Base-by-base conservation (phyloP, 1,140 invertebrate genomes). In the Ooceraea biroi region DNA sequence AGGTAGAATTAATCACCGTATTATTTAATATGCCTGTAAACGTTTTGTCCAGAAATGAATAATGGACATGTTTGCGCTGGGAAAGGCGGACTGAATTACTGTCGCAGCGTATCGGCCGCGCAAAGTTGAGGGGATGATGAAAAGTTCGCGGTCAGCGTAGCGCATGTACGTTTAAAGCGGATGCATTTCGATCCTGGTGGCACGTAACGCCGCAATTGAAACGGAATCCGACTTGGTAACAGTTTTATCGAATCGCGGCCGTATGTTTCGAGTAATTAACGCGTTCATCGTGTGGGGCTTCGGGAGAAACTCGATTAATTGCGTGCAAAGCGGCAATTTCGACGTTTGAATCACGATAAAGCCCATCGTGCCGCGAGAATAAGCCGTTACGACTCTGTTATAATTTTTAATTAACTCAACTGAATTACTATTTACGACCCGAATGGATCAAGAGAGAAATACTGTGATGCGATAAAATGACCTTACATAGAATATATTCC, bases 91-190 rank as follows among this genome's bases (percentile, higher is more conserved):
- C 44, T 80, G 25, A 69, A 80, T 80, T 65, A 44, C 44, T 69
- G 17, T 68, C 5, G 36, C 63, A 17, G 3, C 8, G 10, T 46
- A 69, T 68, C 68, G 68, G 50, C 30, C 11, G 4, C 19, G 48
- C n/a, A 10, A 52, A 46, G 30, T 44, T 7, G n/a, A 69, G 12
- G 48, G 11, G 68, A 27, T 22, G 14, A 57, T 69, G 12, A 19
- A 60, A 71, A 77, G 44, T 36, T 36, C 17, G 30, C 36, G 55
- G 48, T 71, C 46, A 36, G 52, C 72, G 46, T 71, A 68, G 52
- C n/a, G 65, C 27, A 83, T 82, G 73, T 87, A 78, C 55, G 52
- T 78, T 84, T 87, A 87, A 80, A 88, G 74, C 46, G 8, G 61
- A 74, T 50, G 55, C 48, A 60, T 48, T 17, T 61, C 36, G n/a